Evolutionary conservation across 2,113 vertebrate species (phyloP).

Genomic region (Amazona guildingii): DNA sequence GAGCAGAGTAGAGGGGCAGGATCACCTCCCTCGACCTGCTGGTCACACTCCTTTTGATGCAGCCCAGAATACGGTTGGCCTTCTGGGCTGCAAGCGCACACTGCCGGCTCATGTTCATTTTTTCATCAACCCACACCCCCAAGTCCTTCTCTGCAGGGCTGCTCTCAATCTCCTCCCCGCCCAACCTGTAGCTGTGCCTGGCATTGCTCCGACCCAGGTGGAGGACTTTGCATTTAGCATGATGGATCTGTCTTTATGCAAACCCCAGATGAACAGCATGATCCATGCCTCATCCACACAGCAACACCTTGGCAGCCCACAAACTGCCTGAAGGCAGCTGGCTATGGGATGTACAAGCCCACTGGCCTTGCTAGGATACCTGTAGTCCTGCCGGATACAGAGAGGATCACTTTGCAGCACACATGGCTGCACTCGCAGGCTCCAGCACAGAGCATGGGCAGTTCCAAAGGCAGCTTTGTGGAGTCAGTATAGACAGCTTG

Average conservation of each 20-base stretch:
- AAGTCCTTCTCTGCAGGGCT: no score
- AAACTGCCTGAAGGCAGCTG: background rate
- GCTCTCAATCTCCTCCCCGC: no score
- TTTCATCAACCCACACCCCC: no score
- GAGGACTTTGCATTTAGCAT: no score
- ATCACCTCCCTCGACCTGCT: no score
- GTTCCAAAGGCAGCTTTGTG: background rate
- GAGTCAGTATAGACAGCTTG: background rate
- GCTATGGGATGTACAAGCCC: background rate
- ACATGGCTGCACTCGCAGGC: accelerated
- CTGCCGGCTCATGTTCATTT: no score
- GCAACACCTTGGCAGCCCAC: background rate
- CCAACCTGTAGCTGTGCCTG: no score
- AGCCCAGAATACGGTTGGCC: no score
- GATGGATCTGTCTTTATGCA: background rate
- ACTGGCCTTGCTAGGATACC: background rate
- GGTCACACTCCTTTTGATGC: no score
- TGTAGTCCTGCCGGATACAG: background rate
- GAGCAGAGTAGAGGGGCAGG: no score
- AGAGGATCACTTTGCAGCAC: background rate
- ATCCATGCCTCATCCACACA: background rate
- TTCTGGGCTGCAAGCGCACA: no score
- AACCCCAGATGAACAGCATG: background rate
- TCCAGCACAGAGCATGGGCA: accelerated
- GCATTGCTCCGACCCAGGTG: no score